phyloP scores from a whole-genome alignment of 2,888 invertebrate genomes.

The Unio delphinus region DNA sequence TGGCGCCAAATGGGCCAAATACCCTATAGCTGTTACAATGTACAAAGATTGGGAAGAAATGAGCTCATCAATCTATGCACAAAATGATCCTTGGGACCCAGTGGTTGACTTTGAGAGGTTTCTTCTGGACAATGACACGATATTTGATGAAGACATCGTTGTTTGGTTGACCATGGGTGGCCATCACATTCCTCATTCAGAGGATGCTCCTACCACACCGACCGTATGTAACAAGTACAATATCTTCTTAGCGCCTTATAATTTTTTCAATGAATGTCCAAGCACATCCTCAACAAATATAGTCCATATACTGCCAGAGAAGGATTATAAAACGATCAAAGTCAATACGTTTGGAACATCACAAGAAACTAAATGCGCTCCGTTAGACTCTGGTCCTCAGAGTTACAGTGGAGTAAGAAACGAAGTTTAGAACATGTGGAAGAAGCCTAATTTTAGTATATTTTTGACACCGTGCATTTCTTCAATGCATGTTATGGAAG shows the following conservation, averaged over 20 bases:
- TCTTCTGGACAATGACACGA: conserved; percentile 58
- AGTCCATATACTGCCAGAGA: conserved; percentile 39
- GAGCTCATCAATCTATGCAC: conserved; percentile 59
- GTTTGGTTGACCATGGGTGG: conserved; percentile 63
- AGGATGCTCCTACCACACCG: conserved; percentile 61
- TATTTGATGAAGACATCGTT: conserved; percentile 62
- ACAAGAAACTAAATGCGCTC: conserved; percentile 34
- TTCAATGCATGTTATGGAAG: no score
- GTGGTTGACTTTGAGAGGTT: conserved; percentile 58
- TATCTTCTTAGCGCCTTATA: conserved; percentile 58
- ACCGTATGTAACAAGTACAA: conserved; percentile 49
- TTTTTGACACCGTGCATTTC: no score
- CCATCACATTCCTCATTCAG: conserved; percentile 61
- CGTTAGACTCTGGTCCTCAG: conserved; percentile 26
- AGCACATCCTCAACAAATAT: conserved; percentile 53
- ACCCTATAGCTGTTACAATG: conserved; percentile 57
- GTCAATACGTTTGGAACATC: conserved; percentile 47
- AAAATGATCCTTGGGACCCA: conserved; percentile 60
- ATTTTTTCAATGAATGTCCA: conserved; percentile 63
- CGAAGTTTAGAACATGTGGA: no score
- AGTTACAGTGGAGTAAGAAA: conserved; percentile 24
- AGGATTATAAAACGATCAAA: conserved; percentile 16
- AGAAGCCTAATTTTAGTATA: no score
- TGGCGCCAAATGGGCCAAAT: conserved; percentile 58
- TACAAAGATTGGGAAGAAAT: conserved; percentile 57